phyloP scores from a whole-genome alignment of 1,140 invertebrate species.

The Solenopsis invicta region DNA sequence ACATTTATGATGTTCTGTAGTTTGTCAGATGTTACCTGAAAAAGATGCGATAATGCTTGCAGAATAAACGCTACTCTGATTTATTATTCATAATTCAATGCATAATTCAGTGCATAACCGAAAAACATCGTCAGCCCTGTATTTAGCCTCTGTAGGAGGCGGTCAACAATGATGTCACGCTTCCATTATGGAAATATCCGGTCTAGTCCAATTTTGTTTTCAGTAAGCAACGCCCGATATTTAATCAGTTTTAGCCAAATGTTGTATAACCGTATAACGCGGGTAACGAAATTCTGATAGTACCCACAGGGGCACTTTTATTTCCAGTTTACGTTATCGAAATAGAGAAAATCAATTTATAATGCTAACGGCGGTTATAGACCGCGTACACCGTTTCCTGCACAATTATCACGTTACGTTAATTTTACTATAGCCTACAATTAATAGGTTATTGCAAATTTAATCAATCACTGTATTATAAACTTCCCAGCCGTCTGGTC shows the following conservation, averaged over 20 bases:
- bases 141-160: constrained; percentile 49
- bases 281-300: constrained; percentile 37
- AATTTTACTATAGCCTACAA: constrained; percentile 55
- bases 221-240: constrained; percentile 38
- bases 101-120: constrained; percentile 55
- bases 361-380: constrained; percentile 21
- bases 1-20: background rate
- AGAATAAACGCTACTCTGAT: constrained; percentile 29
- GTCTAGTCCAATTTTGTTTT: constrained; percentile 54
- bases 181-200: constrained; percentile 56
- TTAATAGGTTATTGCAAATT: constrained; percentile 69
- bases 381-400: constrained; percentile 40
- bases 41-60: constrained; percentile 28
- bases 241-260: constrained; percentile 45
- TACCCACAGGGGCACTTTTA: constrained; percentile 38
- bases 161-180: constrained; percentile 49
- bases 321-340: constrained; percentile 37
- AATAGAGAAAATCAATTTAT: constrained; percentile 58
- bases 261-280: background rate
- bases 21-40: background rate
- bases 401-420: constrained; percentile 53
- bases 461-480: constrained; percentile 67
- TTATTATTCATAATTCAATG: constrained; percentile 62
- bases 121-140: constrained; percentile 51
- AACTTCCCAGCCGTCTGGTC: constrained; percentile 39